Conservation (phyloP, 1,140 invertebrate species). For the Hypothenemus hampei region DNA sequence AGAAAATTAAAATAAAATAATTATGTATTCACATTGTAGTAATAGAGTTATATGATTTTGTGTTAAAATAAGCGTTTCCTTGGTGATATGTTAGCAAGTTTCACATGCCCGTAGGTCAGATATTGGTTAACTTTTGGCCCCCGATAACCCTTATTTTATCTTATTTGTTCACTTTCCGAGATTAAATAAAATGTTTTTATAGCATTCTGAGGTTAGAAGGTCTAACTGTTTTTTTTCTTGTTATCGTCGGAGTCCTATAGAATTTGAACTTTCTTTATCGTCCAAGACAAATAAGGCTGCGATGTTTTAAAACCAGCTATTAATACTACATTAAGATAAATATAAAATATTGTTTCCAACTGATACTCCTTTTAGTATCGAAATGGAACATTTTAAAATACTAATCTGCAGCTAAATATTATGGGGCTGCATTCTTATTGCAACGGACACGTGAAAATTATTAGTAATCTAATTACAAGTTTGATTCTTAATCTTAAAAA, state of each 20-base stretch:
- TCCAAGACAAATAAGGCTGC: conserved; percentile 8
- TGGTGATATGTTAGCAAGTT: neutral
- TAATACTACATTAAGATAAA: conserved; percentile 7
- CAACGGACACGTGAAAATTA: too few species aligned
- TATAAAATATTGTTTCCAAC: too few species aligned
- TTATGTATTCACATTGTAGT: too few species aligned
- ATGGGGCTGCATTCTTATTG: too few species aligned
- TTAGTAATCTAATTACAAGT: too few species aligned
- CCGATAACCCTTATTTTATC: conserved; percentile 16
- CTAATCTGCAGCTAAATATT: too few species aligned
- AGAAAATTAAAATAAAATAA: too few species aligned
- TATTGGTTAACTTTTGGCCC: conserved; percentile 10
- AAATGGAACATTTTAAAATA: too few species aligned
- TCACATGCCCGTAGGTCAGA: conserved; percentile 1
- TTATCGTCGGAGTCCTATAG: conserved; percentile 10
- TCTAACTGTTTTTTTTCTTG: neutral
- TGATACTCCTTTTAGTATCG: too few species aligned
- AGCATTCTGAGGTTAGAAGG: conserved; percentile 8
- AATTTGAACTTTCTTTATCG: conserved; percentile 15
- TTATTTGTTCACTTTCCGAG: conserved; percentile 18
- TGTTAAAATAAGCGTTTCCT: neutral
- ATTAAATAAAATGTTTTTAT: conserved; percentile 19
- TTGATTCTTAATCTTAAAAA: too few species aligned
- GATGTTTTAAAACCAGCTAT: conserved; percentile 4
- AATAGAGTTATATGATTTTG: neutral